A percentile compares a stretch with the other conserved stretches of the same genome.
phyloP scores from a whole-genome alignment of 2,888 invertebrate genomes.

The Cecidostiba fungosa region DNA sequence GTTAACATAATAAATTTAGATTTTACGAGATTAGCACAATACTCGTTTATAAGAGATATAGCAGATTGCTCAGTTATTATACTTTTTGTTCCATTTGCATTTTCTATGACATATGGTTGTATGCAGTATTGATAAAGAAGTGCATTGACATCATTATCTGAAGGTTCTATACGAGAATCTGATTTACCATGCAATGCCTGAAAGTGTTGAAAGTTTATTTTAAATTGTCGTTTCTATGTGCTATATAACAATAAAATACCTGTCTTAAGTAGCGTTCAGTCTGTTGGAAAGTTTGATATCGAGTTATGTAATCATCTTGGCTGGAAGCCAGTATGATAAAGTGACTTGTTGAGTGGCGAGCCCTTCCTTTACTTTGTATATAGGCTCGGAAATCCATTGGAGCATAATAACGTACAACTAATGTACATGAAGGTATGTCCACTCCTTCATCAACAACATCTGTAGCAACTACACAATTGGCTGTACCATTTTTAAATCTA shows the following conservation, averaged over 20 bases:
- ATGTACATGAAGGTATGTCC: conserved; percentile 91
- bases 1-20: conserved; percentile 70
- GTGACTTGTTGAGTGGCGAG: conserved; percentile 84
- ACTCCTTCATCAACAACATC: conserved; percentile 95
- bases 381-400: conserved; percentile 90
- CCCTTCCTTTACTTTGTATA: conserved; percentile 95
- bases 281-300: conserved; percentile 80
- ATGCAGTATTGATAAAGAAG: conserved; percentile 82
- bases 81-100: conserved; percentile 68
- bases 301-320: conserved; percentile 74
- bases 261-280: conserved; percentile 79
- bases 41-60: conserved; percentile 88
- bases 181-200: conserved; percentile 83
- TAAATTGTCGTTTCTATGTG: background rate
- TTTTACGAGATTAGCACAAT: conserved; percentile 88
- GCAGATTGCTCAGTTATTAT: conserved; percentile 83
- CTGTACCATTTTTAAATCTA: conserved; percentile 83
- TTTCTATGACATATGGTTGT: conserved; percentile 80
- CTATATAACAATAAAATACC: conserved; percentile 53
- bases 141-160: conserved; percentile 81
- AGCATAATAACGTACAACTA: conserved; percentile 89
- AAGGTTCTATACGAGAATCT: conserved; percentile 78
- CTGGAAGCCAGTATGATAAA: conserved; percentile 83
- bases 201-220: conserved; percentile 46
- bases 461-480: conserved; percentile 87